phyloP scores from a whole-genome alignment of 2,888 invertebrate genomes.

The Norana najaformis region DNA sequence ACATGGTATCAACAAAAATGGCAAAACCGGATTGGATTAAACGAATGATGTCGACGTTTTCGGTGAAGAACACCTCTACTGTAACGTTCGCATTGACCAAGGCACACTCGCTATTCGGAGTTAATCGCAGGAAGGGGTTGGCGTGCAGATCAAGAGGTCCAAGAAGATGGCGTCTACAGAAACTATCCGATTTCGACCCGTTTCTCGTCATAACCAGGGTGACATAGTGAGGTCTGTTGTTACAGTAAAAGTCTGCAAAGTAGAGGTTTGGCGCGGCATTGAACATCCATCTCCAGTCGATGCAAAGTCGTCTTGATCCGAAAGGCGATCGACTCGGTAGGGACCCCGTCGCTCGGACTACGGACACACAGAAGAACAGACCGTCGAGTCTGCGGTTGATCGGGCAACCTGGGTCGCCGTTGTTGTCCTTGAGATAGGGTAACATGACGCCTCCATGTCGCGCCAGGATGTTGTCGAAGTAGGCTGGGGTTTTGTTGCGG shows the following conservation, averaged over 20 bases:
- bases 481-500: not conserved
- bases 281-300: not conserved
- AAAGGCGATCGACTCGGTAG: not conserved
- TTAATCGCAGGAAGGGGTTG: not conserved
- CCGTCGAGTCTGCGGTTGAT: not conserved
- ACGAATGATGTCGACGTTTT: not conserved
- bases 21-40: not conserved
- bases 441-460: not conserved
- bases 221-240: not conserved
- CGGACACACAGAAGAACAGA: not conserved
- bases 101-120: not conserved
- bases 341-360: not conserved
- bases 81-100: not conserved
- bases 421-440: conserved; percentile 14
- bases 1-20: not conserved
- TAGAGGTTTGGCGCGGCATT: not conserved
- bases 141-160: not conserved
- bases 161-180: conserved; percentile 16
- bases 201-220: conserved; percentile 24
- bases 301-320: not conserved
- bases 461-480: not conserved
- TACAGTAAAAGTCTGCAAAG: conserved; percentile 9
- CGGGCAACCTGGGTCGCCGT: not conserved
- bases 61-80: not conserved
- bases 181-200: not conserved